Base-by-base conservation (phyloP, 2,797 vertebrate species). In the Hippoglossus hippoglossus region DNA sequence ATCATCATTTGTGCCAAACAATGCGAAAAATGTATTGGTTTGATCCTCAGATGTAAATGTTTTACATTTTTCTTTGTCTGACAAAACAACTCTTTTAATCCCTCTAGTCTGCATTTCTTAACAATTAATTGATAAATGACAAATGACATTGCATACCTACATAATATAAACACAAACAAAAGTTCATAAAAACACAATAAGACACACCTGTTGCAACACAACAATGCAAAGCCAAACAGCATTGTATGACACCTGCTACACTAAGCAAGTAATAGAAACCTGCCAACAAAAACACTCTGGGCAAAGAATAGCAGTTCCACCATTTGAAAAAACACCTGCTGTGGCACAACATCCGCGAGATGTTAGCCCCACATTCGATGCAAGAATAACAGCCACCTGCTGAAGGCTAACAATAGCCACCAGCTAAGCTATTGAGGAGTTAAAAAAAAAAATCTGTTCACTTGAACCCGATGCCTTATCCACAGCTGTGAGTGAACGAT, bases 321-420 rank as follows among this genome's bases (percentile, higher is more conserved):
- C 66, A 75, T 57, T 54, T 74, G 52, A 76, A 75, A 84, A 87
- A 87, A 68, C 88, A 93, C 92, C 91, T 92, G 90, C 90, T 92
- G 86, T 84, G 89, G 78, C 82, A 90, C 83, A 88, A 91, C 90
- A 92, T 93, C 88, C 87, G 51, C 68, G 56, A 59, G 24, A 82
- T 71, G 69, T 82, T 62, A 59, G 41, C 75, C 71, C 70, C 71
- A 83, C 53, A 81, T 75, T 82, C 7, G 50, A 81, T 74, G 71
- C 78, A 87, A 75, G 74, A 88, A 87, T 67, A 91, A 88, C 87
- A 92, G 72, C 89, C 93, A 90, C 88, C 92, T 92, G 92, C 84
- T 83, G 63, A 73, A 77, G 61, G 69, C 80, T 82, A 86, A 92
- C 83, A 92, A 91, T 89, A 90, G 78, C 39, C 60, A 73, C 52